Conservation (phyloP, 2,113 vertebrate species). For the Cochlearius cochlearius region DNA sequence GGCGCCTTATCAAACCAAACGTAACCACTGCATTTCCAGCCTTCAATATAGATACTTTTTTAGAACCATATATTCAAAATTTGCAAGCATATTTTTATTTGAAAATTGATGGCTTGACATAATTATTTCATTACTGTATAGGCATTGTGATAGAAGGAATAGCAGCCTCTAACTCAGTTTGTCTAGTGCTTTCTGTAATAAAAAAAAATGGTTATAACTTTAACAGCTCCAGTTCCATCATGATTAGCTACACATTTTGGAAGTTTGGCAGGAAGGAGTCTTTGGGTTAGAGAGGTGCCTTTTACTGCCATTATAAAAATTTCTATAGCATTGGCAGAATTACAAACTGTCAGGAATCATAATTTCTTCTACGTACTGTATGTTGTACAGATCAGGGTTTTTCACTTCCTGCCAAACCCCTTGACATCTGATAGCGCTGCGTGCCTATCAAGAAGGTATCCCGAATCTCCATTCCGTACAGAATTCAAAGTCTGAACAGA, state of each 20-base stretch:
- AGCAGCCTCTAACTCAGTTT: not conserved
- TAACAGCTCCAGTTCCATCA: not conserved
- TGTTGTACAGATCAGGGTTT: not conserved
- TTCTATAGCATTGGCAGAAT: not conserved
- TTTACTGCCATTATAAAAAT: conserved; percentile 26
- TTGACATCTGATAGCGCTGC: not conserved
- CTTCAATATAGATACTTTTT: not conserved
- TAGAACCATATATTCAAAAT: not conserved
- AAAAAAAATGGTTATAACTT: conserved; percentile 4
- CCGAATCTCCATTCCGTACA: not conserved
- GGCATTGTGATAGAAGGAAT: not conserved
- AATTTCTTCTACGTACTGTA: not conserved
- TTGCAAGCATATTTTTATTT: not conserved
- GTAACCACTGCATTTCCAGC: not conserved
- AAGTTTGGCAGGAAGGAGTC: not conserved
- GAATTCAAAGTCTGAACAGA: not conserved
- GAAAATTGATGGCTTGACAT: not conserved
- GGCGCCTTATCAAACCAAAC: not conserved
- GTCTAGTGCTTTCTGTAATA: not conserved
- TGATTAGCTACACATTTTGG: conserved; percentile 12
- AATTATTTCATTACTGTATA: not conserved
- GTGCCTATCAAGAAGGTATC: not conserved
- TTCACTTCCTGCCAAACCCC: not conserved
- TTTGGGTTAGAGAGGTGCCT: not conserved
- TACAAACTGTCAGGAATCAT: not conserved